A percentile compares a stretch with the other conserved stretches of the same genome.
Evolutionary conservation across 2,797 vertebrate genomes (phyloP).

Genomic region (Channallabes apus): DNA sequence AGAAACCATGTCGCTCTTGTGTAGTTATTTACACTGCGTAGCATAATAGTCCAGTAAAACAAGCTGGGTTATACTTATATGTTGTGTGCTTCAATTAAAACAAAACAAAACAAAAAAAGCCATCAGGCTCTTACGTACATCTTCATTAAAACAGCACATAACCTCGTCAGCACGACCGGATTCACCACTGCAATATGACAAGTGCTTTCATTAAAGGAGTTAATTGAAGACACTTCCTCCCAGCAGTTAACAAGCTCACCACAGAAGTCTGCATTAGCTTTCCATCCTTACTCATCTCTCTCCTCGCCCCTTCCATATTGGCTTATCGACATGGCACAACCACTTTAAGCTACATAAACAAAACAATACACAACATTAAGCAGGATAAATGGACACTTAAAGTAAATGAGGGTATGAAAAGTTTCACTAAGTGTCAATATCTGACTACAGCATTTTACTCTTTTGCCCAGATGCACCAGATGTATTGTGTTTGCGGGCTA

Average conservation of each 20-base stretch:
- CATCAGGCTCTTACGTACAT: constrained; percentile 29
- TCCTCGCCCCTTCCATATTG: constrained; percentile 40
- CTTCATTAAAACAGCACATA: constrained; percentile 42
- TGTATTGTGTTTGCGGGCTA: constrained; percentile 5
- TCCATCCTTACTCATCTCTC: constrained; percentile 39
- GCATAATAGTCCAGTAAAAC: background rate
- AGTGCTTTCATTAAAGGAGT: constrained; percentile 59
- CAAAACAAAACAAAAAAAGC: constrained; percentile 2
- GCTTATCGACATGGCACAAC: constrained; percentile 48
- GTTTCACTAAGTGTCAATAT: constrained; percentile 32
- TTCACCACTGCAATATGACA: constrained; percentile 55
- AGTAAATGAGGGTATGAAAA: constrained; percentile 50
- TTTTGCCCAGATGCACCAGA: constrained; percentile 8
- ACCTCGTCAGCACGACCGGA: constrained; percentile 44
- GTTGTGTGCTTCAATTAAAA: background rate
- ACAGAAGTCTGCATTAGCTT: constrained; percentile 30
- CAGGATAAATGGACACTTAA: constrained; percentile 55
- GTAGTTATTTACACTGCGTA: background rate
- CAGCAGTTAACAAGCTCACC: constrained; percentile 44
- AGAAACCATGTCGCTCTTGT: background rate
- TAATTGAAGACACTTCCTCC: constrained; percentile 57
- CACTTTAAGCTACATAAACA: constrained; percentile 50
- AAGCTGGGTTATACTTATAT: background rate
- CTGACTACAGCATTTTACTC: background rate
- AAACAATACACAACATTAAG: constrained; percentile 54